Evolutionary conservation across 1,140 invertebrate genomes (phyloP), one percentile per base, ranked within the genome.

Genomic region (Lutraria rhynchaena): DNA sequence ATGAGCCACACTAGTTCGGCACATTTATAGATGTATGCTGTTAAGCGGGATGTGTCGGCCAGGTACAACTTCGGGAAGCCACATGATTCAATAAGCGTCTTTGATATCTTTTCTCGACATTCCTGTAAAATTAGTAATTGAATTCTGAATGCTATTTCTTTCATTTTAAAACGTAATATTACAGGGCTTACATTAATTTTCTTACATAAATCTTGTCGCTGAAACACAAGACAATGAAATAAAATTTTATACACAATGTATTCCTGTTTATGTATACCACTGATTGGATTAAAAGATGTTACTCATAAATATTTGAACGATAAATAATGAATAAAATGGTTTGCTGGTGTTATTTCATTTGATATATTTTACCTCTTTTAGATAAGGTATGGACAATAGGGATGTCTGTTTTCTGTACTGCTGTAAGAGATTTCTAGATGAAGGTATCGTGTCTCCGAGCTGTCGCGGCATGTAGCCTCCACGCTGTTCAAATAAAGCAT

Each of bases 1-100:
- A 81, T 81, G 4, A 70, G 17, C 77, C 77, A 81, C 22, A 53
- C 37, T 3, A 81, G n/a, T 44, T 81, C 77, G 1, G 75, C 60
- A 35, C 60, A 65, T 33, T 77, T 77, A 17, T 55, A 44, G 44
- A 77, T 77, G 31, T 77, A 77, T 11, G 29, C 15, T 3, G 51
- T 57, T 7, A 77, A 13, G 13, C 44, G 27, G 41, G 75, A 77
- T 9, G 60, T 46, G 24, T 77, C 75, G 19, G 15, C 17, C 0
- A 77, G 33, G 22, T 65, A 77, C 3, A 15, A 17, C 49, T 67
- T 77, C 3, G 61, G 63, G 63, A 77, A 67, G 2, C 61, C 46
- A 7, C 44, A 53, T 0, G 60, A 67, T 51, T 77, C 75, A 13
- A 77, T 41, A 0, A 77, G 37, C 1, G 61, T 67, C 24, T 44